Percentiles rank a stretch among this genome's conserved stretches.
These are phyloP conservation scores for Leptodactylus fallax DNA, from an alignment of 2,797 vertebrate species.

Conservation along the genomic window DNA sequence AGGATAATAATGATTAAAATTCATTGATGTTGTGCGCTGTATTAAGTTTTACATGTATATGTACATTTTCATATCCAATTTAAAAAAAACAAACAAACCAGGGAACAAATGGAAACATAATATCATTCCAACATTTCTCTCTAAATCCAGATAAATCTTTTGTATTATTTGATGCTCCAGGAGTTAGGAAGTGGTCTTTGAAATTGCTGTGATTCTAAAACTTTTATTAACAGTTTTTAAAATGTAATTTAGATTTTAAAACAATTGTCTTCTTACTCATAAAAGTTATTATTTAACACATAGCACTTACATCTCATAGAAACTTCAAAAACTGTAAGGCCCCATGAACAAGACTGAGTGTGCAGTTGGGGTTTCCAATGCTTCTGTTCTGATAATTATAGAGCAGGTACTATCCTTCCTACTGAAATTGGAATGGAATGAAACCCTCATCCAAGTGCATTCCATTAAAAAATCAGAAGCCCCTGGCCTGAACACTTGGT, in stretches of 20 bases:
- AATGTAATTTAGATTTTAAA: not conserved
- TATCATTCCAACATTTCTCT: not conserved
- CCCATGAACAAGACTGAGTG: no score
- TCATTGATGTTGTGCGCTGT: slow-evolving; percentile 46
- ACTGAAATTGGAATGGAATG: no score
- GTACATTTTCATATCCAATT: not conserved
- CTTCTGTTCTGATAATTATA: no score
- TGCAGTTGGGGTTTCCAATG: no score
- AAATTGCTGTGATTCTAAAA: not conserved
- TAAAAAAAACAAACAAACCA: not conserved
- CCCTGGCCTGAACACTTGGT: no score
- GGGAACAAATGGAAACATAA: not conserved
- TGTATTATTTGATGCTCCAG: not conserved
- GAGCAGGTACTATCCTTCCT: no score
- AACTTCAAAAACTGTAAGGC: no score
- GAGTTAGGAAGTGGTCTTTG: not conserved
- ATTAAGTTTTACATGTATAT: slow-evolving; percentile 43
- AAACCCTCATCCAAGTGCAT: no score
- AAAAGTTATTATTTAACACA: no score
- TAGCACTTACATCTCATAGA: no score
- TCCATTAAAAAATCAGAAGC: no score
- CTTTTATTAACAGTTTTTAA: not conserved
- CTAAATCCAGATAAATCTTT: slow-evolving; percentile 16
- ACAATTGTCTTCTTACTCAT: no score
- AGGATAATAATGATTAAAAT: slow-evolving; percentile 50